phyloP scores from a whole-genome alignment of 2,113 vertebrate genomes.

The Xiphorhynchus elegans region DNA sequence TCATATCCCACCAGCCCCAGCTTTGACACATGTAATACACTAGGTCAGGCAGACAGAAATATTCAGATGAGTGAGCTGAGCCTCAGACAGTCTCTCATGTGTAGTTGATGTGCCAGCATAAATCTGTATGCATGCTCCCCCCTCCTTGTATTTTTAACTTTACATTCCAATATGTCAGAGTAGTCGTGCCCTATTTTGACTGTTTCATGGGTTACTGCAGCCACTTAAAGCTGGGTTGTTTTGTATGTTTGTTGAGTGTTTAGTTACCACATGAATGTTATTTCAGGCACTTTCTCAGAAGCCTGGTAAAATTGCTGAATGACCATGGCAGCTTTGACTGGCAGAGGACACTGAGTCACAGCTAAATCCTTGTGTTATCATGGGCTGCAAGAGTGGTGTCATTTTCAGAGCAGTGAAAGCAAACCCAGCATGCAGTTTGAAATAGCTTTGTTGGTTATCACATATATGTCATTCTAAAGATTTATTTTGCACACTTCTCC shows the following conservation, averaged over 20 bases:
- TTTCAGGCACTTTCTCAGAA: background rate
- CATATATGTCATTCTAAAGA: background rate
- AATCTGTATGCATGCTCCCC: background rate
- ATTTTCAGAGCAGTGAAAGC: background rate
- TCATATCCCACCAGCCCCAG: background rate
- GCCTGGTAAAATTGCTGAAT: background rate
- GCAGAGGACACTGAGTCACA: background rate
- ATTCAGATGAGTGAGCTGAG: background rate
- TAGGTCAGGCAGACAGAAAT: background rate
- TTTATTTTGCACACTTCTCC: background rate
- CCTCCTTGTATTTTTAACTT: background rate
- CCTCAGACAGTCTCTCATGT: background rate
- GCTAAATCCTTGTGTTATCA: background rate
- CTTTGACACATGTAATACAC: background rate
- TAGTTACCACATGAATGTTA: background rate
- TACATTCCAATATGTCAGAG: background rate
- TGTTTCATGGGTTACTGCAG: background rate
- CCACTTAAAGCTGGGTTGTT: background rate
- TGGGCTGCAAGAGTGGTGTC: background rate
- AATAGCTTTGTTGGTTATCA: background rate
- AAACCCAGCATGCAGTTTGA: background rate
- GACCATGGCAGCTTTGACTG: background rate
- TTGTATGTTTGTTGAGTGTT: background rate
- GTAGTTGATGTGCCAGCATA: background rate
- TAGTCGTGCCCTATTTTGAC: background rate